Percentiles rank a stretch among this genome's conserved stretches.
phyloP scores from a whole-genome alignment of 1,140 invertebrate genomes.

The Leptoteleia sp. region DNA sequence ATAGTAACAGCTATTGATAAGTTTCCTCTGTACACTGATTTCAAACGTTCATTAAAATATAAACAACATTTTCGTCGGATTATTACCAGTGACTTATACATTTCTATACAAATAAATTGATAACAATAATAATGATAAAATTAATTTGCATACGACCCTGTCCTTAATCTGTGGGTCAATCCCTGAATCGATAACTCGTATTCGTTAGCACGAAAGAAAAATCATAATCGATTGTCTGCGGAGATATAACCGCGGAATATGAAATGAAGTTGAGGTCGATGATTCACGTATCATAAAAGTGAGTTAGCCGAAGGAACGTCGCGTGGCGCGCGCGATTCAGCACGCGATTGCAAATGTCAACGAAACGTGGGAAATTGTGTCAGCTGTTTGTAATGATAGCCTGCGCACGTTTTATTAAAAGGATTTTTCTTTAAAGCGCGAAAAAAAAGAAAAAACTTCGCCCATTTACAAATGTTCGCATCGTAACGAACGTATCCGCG shows the following conservation, averaged over 20 bases:
- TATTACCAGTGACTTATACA: no score
- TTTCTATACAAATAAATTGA: no score
- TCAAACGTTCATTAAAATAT: background rate
- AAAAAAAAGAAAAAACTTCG: no score
- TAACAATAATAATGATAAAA: no score
- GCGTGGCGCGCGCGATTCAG: conserved; percentile 40
- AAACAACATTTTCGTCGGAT: background rate
- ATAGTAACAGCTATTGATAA: no score
- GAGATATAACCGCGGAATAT: conserved; percentile 14
- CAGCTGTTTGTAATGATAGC: conserved; percentile 27
- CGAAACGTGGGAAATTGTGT: conserved; percentile 57
- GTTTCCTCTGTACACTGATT: no score
- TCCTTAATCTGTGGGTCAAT: conserved; percentile 12
- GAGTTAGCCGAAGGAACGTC: conserved; percentile 32
- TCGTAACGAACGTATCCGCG: no score
- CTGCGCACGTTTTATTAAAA: conserved; percentile 21
- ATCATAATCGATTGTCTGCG: conserved; percentile 29
- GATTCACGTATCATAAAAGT: conserved; percentile 56
- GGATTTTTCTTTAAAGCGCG: conserved; percentile 24
- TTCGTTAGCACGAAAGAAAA: conserved; percentile 16
- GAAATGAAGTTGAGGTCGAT: conserved; percentile 33
- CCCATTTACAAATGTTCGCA: no score
- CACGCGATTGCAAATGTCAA: conserved; percentile 54
- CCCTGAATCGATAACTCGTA: background rate
- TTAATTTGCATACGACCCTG: conserved; percentile 20